Base-by-base conservation (phyloP, 2,888 invertebrate genomes). In the Acanthosepion lycidas region DNA sequence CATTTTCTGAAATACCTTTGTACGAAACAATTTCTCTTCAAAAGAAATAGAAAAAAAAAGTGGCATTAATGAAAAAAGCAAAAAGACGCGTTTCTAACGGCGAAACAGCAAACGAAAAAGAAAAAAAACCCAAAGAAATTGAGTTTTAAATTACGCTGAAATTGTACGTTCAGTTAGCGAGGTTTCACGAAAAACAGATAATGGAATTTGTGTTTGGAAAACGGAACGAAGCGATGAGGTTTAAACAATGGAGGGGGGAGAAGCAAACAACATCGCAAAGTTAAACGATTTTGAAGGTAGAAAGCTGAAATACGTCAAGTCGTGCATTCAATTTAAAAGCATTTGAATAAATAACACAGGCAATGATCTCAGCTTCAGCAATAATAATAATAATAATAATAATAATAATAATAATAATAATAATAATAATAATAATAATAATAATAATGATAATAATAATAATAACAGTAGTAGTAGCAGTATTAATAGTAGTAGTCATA, bases 251-350 rank as follows among this genome's bases (percentile, higher is more conserved):
- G n/a, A n/a, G n/a, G 9, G n/a, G 9, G 78, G 78, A 18, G 78
- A 78, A 33, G 15, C 18, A 78, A 78, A n/a, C n/a, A 78, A 33
- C 9, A 78, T 78, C n/a, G 78, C 78, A n/a, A 78, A 78, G 78
- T 78, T 78, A 78, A 78, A 78, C n/a, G 78, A n/a, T 78, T 78
- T 78, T n/a, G 78, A n/a, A 78, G 12, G 15, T 78, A 15, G 78
- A 78, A n/a, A n/a, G 78, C n/a, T n/a, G n/a, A 33, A n/a, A 78
- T 78, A 78, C 78, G n/a, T n/a, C 78, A 78, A 78, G 78, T 23
- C n/a, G 78, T 78, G 78, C 78, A 78, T 78, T 78, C 78, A 78
- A 78, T 78, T 78, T 78, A 78, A 78, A 78, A 78, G 78, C n/a
- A 78, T 78, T 78, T 78, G 78, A 78, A 78, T 78, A 78, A 78